Conservation (phyloP, 2,888 invertebrate genomes). For the Pristionchus exspectatus region DNA sequence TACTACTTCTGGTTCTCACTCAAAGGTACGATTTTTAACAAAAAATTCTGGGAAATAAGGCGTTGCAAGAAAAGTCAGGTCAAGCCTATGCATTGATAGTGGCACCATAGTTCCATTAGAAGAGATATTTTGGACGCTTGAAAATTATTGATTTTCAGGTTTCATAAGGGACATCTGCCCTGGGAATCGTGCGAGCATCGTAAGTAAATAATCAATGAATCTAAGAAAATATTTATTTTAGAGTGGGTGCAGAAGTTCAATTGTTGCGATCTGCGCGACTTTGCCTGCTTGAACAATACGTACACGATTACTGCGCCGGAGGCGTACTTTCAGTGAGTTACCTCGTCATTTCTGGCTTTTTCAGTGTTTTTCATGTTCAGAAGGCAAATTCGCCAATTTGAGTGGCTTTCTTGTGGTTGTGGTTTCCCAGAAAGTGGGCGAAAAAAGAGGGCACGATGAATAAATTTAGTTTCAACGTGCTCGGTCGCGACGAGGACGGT, state of each 20-base stretch:
- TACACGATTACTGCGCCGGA: conserved; percentile 73
- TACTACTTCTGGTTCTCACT: conserved; percentile 77
- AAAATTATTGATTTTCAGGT: background rate
- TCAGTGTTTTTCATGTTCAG: too few species aligned
- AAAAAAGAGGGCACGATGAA: background rate
- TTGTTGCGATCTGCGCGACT: conserved; percentile 72
- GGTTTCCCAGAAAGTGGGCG: too few species aligned
- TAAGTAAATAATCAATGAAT: conserved; percentile 29
- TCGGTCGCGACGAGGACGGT: conserved; percentile 82
- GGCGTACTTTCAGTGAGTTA: conserved; percentile 75
- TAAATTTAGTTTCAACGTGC: conserved; percentile 67
- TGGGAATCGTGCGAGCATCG: conserved; percentile 71
- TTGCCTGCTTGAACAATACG: conserved; percentile 66
- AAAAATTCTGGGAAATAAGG: too few species aligned
- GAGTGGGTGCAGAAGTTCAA: conserved; percentile 71
- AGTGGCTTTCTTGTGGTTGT: too few species aligned
- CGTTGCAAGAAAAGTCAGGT: too few species aligned
- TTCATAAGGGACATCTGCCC: conserved; percentile 60
- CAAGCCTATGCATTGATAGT: too few species aligned
- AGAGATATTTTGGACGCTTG: background rate
- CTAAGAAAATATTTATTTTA: conserved; percentile 38
- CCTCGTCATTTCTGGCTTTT: too few species aligned
- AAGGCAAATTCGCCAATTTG: too few species aligned
- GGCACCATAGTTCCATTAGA: too few species aligned
- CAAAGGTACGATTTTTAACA: conserved; percentile 57